Base-by-base conservation (phyloP, 2,888 invertebrate species). In the Hypercompe scribonia region DNA sequence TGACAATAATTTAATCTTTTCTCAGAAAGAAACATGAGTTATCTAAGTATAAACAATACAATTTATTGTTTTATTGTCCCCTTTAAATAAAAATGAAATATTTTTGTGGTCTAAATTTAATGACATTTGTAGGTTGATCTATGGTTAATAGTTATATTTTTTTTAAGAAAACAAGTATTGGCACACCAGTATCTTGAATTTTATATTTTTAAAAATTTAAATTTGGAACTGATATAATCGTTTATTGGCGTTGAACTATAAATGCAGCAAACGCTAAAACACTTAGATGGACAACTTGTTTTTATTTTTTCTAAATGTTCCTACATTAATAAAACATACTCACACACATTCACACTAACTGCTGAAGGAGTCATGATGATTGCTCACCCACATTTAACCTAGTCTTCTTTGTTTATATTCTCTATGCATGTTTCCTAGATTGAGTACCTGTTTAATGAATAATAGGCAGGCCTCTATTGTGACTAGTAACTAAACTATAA, bases 11-110 rank as follows among this genome's bases (percentile, higher is more conserved):
- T 21, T 36, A 54, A 46, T n/a, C 0, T 71, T 65, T 36, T 54
- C 36, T 31, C 1, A 31, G 21, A 33, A 65, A 8, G 33, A 58
- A 54, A 66, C 54, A 33, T 28, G 34, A 18, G 18, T 71, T 39
- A 65, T 65, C 65, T 65, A 36, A 58, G n/a, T 58, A 28, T 70
- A 65, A 39, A 39, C 58, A 71, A n/a, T 1, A 31, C 24, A 21
- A 21, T 50, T 36, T 58, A 28, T 70, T 33, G 33, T 24, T 46
- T 50, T 46, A 31, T 50, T 33, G 34, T 11, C 36, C 21, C 11
- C 36, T 34, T n/a, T 33, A 3, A 13, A n/a, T 65, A 21, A 24
- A 33, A 65, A 64, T 36, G 24, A 36, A 24, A 24, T 61, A 5
- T 61, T 5, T 3, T 31, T 31, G 31, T 61, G 31, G 24, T 61